phyloP scores from a whole-genome alignment of 2,888 invertebrate species.

The Homarus gammarus region DNA sequence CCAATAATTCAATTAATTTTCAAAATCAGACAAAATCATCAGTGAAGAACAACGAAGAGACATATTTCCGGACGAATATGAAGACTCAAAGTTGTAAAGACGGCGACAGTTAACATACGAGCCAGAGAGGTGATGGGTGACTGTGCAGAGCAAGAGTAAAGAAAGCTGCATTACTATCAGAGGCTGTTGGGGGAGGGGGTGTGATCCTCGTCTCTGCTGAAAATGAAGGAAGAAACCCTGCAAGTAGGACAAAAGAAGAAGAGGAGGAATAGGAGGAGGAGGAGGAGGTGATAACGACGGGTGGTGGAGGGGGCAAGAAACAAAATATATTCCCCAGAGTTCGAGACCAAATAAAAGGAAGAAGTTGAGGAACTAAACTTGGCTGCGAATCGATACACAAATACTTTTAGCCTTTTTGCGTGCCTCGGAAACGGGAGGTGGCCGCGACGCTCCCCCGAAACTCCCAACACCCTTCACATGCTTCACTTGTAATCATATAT shows the following conservation, averaged over 20 bases:
- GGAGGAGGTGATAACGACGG: conserved; percentile 17
- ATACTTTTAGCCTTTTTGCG: conserved; percentile 50
- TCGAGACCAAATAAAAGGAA: conserved; percentile 26
- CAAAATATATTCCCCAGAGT: conserved; percentile 14
- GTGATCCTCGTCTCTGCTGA: neutral
- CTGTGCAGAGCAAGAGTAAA: too few relatives aligned
- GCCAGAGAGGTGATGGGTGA: too few relatives aligned
- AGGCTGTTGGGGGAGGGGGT: too few relatives aligned
- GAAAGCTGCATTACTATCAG: too few relatives aligned
- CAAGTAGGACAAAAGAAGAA: neutral
- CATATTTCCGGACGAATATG: too few relatives aligned
- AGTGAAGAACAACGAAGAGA: too few relatives aligned
- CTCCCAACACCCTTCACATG: neutral
- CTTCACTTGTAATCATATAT: neutral
- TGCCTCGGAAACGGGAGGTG: conserved; percentile 21
- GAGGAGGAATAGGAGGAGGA: conserved; percentile 11
- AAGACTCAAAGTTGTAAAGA: too few relatives aligned
- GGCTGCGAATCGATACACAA: conserved; percentile 38
- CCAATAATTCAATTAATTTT: too few relatives aligned
- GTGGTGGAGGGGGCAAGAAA: neutral
- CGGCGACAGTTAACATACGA: too few relatives aligned
- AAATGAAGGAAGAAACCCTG: neutral
- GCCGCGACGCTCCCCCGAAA: neutral
- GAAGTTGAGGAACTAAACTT: conserved; percentile 26
- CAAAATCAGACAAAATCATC: too few relatives aligned